Evolutionary conservation across 1,140 invertebrate genomes (phyloP), one percentile per base, ranked within the genome.

Genomic region (Lordiphosa clarofinis): DNA sequence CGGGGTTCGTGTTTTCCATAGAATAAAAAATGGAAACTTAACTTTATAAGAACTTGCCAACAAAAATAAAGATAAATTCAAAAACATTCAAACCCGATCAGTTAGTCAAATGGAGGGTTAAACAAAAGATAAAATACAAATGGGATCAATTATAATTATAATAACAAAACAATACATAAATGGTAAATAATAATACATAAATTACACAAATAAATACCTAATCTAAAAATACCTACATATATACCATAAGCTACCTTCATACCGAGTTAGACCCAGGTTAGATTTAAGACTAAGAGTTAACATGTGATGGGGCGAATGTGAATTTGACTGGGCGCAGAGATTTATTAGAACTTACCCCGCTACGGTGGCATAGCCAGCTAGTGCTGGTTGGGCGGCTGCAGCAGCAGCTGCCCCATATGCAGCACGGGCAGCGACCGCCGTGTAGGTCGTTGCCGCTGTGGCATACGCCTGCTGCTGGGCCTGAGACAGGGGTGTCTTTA

Each of bases 371-470:
- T 91, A 94, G 92, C 94, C 94, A 67, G 93, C 93, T 49, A 94
- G 92, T 90, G 72, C 91, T 90, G 90, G 94, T 92, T 67, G 94
- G 92, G 64, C 94, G 90, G 95, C 94, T 93, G 73, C 94, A 90
- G 95, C 94, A 44, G 95, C 94, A 38, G 94, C 95, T 33, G 95
- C 94, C 47, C 94, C 94, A 76, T 95, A 95, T 36, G 93, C 93
- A 24, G 94, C 95, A 62, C 94, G 93, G 70, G 94, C 93, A 28
- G 95, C 95, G 61, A 94, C 95, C 72, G 95, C 95, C 87, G 94
- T 95, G 89, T 94, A 95, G 65, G 92, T 93, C 62, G 94, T 94
- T 57, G 94, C 93, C 62, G 94, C 93, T 74, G 93, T 93, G 58
- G 86, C 86, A 46, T 87, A 87, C 68, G 93, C 93, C 81, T 94